Conservation (phyloP, 2,888 invertebrate genomes). For the Campopleginae sp. region DNA sequence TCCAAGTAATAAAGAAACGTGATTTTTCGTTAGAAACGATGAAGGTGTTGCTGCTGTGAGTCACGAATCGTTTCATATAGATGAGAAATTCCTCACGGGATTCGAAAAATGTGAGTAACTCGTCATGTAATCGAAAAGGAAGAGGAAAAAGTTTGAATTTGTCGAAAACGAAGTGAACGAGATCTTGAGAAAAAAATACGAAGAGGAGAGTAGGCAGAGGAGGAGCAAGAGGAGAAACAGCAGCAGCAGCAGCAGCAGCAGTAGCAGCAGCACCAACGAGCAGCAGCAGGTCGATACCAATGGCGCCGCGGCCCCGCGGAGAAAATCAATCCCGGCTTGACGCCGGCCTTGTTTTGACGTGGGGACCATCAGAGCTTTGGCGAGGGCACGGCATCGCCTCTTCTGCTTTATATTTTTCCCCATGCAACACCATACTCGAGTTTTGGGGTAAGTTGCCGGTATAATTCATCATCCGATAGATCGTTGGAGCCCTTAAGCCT, state of each 20-base stretch:
- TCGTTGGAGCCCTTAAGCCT: not conserved
- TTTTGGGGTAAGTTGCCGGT: not conserved
- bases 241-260: conserved; percentile 54
- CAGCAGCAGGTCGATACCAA: conserved; percentile 82
- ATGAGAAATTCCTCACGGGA: too few relatives aligned
- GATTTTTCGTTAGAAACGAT: too few relatives aligned
- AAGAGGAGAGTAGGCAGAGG: not conserved
- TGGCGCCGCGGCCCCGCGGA: conserved; percentile 80
- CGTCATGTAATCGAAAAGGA: not conserved
- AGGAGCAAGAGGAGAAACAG: conserved; percentile 26
- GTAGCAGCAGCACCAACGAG: conserved; percentile 65
- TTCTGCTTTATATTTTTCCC: conserved; percentile 14
- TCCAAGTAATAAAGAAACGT: too few relatives aligned
- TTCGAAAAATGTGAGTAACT: too few relatives aligned
- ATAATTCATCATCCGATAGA: not conserved
- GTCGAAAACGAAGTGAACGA: not conserved
- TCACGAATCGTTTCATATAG: too few relatives aligned
- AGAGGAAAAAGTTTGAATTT: not conserved
- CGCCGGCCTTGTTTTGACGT: conserved; percentile 79
- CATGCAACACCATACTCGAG: not conserved
- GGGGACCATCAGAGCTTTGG: conserved; percentile 63
- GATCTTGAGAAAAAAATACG: conserved; percentile 1
- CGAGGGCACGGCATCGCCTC: conserved; percentile 55
- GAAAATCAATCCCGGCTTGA: conserved; percentile 81
- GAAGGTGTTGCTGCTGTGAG: too few relatives aligned